These are phyloP conservation scores for Morpho helenor DNA, from an alignment of 2,888 invertebrate genomes.

Conservation along the genomic window DNA sequence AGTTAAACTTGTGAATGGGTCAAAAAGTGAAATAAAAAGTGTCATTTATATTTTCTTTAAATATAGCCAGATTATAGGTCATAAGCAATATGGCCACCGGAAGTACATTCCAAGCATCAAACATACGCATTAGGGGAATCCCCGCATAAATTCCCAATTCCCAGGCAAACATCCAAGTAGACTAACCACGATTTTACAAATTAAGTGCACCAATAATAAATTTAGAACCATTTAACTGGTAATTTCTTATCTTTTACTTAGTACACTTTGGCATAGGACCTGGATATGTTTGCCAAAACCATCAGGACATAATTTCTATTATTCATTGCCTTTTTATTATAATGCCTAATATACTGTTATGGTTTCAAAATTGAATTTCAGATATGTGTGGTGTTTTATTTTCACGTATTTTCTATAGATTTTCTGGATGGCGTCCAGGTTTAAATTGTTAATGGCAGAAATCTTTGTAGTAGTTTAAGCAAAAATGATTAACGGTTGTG, in stretches of 20 bases:
- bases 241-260: slow-evolving; percentile 30
- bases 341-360: slow-evolving; percentile 25
- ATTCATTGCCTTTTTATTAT: slow-evolving; percentile 25
- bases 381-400: slow-evolving; percentile 10
- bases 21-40: no score
- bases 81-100: no score
- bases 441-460: neutral
- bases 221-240: slow-evolving; percentile 6
- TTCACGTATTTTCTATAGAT: slow-evolving; percentile 6
- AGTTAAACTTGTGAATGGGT: no score
- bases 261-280: slow-evolving; percentile 34
- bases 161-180: neutral
- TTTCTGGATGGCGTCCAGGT: slow-evolving; percentile 17
- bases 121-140: no score
- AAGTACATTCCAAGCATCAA: no score
- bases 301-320: slow-evolving; percentile 32
- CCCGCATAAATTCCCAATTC: no score
- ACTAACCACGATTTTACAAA: slow-evolving; percentile 3
- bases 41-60: no score
- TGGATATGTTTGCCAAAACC: slow-evolving; percentile 33
- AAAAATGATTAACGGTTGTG: no score
- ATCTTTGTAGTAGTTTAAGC: neutral
- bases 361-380: slow-evolving; percentile 23
- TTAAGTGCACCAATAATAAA: slow-evolving; percentile 5
- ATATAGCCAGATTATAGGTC: no score